phyloP scores from a whole-genome alignment of 2,113 vertebrate species.

The Takifugu flavidus region DNA sequence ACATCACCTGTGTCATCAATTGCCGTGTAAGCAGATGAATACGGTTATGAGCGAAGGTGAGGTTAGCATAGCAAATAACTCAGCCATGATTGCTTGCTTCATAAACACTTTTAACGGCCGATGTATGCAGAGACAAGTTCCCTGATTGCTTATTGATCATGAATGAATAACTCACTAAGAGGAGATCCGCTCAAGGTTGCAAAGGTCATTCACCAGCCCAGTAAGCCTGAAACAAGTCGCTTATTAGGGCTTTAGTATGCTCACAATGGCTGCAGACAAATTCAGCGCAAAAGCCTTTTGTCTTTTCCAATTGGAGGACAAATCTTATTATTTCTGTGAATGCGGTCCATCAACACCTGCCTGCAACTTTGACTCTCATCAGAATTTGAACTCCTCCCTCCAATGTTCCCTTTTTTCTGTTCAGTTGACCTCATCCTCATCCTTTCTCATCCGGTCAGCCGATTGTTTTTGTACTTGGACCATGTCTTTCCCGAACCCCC shows the following conservation, averaged over 20 bases:
- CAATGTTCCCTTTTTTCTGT: not conserved
- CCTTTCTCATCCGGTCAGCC: not conserved
- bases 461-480: no score
- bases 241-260: constrained; percentile 20
- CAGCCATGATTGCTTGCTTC: constrained; percentile 66
- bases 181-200: constrained; percentile 54
- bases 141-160: constrained; percentile 77
- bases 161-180: constrained; percentile 47
- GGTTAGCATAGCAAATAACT: constrained; percentile 68
- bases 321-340: not conserved
- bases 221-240: constrained; percentile 12
- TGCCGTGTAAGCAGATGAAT: constrained; percentile 39
- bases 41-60: constrained; percentile 50
- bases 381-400: not conserved
- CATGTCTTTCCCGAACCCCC: no score
- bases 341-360: not conserved
- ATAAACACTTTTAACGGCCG: constrained; percentile 66
- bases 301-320: not conserved
- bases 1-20: constrained; percentile 14
- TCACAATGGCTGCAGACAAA: not conserved
- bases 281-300: not conserved
- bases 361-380: not conserved
- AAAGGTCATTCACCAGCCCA: constrained; percentile 46
- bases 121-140: constrained; percentile 53
- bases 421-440: not conserved